Conservation (phyloP, 2,888 invertebrate genomes). For the Trisateles emortualis region DNA sequence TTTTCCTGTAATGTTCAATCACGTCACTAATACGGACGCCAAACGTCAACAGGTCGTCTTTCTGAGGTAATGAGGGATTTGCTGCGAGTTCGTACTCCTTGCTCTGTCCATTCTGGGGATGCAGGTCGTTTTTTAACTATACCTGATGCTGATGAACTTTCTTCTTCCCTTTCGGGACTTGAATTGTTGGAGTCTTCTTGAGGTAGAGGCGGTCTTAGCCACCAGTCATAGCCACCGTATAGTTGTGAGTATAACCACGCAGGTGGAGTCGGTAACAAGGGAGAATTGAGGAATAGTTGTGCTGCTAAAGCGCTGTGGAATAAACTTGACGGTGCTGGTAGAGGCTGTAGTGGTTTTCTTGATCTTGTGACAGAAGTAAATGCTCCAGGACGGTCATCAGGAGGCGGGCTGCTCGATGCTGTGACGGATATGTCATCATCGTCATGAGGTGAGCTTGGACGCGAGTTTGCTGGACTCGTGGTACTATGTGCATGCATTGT, state of each 20-base stretch:
- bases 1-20: conserved; percentile 21
- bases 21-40: conserved; percentile 90
- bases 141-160: conserved; percentile 71
- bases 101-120: conserved; percentile 83
- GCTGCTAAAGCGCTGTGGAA: conserved; percentile 88
- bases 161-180: conserved; percentile 80
- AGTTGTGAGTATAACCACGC: conserved; percentile 93
- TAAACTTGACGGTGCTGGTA: conserved; percentile 79
- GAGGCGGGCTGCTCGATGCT: conserved; percentile 85
- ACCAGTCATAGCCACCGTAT: conserved; percentile 91
- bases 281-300: conserved; percentile 91
- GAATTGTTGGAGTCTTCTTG: conserved; percentile 78
- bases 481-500: conserved; percentile 89
- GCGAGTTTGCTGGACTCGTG: conserved; percentile 89
- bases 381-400: conserved; percentile 85
- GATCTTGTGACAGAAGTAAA: conserved; percentile 82
- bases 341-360: conserved; percentile 78
- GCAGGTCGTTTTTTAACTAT: conserved; percentile 83
- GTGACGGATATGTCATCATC: conserved; percentile 89
- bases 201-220: conserved; percentile 85
- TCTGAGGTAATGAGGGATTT: conserved; percentile 78
- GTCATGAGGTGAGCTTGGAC: conserved; percentile 86
- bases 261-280: conserved; percentile 91
- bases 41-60: conserved; percentile 89
- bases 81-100: conserved; percentile 77